Percentiles rank a stretch among this genome's conserved stretches.
These are phyloP conservation scores for Phortica magna DNA, from an alignment of 2,888 invertebrate species.

Conservation along the genomic window DNA sequence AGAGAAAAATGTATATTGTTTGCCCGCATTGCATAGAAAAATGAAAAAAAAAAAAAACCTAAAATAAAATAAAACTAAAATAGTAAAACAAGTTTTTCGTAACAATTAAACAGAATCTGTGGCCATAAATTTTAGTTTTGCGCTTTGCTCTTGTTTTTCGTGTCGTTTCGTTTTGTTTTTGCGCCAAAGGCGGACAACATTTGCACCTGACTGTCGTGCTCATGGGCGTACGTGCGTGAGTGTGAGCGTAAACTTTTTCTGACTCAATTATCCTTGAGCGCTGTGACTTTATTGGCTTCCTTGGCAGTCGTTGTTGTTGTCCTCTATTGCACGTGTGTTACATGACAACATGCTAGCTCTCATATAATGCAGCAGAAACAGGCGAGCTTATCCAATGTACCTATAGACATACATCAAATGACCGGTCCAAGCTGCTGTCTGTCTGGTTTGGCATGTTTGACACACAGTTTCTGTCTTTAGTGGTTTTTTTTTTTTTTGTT, in stretches of 20 bases:
- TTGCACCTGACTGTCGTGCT: background rate
- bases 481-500: conserved; percentile 13
- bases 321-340: background rate
- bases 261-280: conserved; percentile 13
- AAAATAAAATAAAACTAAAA: conserved; percentile 52
- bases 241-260: background rate
- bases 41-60: background rate
- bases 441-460: background rate
- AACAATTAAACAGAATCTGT: conserved; percentile 21
- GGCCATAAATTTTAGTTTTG: conserved; percentile 24
- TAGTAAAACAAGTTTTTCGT: conserved; percentile 55
- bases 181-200: background rate
- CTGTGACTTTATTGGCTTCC: background rate
- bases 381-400: background rate
- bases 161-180: background rate
- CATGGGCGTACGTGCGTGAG: background rate
- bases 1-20: background rate
- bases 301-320: background rate
- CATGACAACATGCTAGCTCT: background rate
- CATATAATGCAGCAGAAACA: background rate
- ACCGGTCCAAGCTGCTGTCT: background rate
- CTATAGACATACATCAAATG: background rate
- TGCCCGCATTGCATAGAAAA: background rate
- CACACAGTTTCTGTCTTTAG: background rate
- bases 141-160: conserved; percentile 45